These are phyloP conservation scores for Lamellibrachia luymesi DNA, from an alignment of 1,140 invertebrate species.

Conservation along the genomic window DNA sequence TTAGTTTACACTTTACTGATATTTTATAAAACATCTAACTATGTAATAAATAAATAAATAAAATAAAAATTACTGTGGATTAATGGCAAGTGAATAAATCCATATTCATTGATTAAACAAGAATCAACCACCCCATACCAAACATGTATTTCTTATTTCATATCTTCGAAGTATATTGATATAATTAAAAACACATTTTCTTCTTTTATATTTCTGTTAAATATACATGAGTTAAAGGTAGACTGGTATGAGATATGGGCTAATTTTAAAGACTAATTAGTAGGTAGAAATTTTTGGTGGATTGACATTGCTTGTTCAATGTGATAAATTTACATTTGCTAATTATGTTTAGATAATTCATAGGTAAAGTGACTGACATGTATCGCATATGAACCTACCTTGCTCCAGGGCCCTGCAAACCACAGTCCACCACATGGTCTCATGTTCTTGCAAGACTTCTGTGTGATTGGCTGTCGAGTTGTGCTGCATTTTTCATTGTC, in stretches of 20 bases:
- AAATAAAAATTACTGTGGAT: too few relatives aligned
- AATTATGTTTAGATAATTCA: not conserved
- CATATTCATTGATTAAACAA: not conserved
- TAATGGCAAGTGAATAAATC: too few relatives aligned
- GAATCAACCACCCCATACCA: not conserved
- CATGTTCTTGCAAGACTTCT: constrained; percentile 40
- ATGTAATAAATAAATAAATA: too few relatives aligned
- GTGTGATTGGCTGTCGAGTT: constrained; percentile 35
- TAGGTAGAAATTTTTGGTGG: too few relatives aligned
- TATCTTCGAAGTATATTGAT: not conserved
- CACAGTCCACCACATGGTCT: constrained; percentile 51
- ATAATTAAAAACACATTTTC: not conserved
- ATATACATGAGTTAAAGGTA: too few relatives aligned
- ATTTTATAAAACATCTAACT: too few relatives aligned
- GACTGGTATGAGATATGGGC: too few relatives aligned
- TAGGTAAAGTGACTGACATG: not conserved
- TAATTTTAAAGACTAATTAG: too few relatives aligned
- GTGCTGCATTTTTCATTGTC: constrained; percentile 43
- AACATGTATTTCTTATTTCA: not conserved
- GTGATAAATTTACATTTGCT: not conserved
- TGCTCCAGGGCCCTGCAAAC: constrained; percentile 51
- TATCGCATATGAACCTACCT: constrained; percentile 32
- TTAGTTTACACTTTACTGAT: too few relatives aligned
- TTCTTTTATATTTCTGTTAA: not conserved
- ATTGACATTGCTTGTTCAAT: not conserved